A percentile compares a stretch with the other conserved stretches of the same genome.
Evolutionary conservation across 2,797 vertebrate species (phyloP).

Genomic region (Merluccius polli): DNA sequence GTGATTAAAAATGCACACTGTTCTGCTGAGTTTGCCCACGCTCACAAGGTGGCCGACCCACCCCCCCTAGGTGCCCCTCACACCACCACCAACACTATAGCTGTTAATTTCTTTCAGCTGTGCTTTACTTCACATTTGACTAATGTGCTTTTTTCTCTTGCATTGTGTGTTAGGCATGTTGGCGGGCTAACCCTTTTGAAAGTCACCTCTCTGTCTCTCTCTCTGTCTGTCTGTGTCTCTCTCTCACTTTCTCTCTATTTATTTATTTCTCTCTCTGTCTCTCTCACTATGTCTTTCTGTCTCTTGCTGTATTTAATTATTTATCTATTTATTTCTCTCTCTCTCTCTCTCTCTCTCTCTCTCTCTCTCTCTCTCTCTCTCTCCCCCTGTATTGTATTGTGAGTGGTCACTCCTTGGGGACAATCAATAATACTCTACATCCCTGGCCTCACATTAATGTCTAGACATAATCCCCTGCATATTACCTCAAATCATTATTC

Average conservation of each 20-base stretch:
- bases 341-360: neutral
- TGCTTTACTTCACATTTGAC: too few relatives aligned
- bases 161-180: neutral
- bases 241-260: too few relatives aligned
- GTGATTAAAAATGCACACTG: too few relatives aligned
- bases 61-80: too few relatives aligned
- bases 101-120: neutral
- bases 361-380: neutral
- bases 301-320: too few relatives aligned
- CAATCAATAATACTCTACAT: neutral
- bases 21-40: too few relatives aligned
- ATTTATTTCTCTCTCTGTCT: neutral
- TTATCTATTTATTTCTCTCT: too few relatives aligned
- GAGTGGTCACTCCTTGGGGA: neutral
- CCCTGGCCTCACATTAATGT: neutral
- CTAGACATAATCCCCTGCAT: neutral
- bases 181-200: neutral
- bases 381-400: neutral
- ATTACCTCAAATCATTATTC: neutral
- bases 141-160: neutral
- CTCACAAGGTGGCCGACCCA: too few relatives aligned
- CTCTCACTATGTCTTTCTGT: too few relatives aligned
- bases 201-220: neutral
- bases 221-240: too few relatives aligned
- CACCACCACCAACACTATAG: too few relatives aligned